These are phyloP conservation scores for Antitype chi DNA, from an alignment of 2,888 invertebrate species.

Conservation along the genomic window DNA sequence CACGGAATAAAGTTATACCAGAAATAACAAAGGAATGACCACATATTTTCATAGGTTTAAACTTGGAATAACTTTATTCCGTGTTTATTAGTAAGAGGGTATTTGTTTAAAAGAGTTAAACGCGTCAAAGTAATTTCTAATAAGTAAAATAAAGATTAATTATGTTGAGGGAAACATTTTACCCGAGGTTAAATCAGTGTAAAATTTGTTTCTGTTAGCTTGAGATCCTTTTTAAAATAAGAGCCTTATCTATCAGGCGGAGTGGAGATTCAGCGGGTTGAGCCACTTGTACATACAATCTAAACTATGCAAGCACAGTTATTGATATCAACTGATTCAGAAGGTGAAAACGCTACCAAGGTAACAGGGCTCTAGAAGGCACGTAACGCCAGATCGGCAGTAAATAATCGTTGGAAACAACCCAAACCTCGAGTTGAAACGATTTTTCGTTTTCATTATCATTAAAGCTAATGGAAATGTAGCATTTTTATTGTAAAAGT, in stretches of 20 bases:
- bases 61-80: too few relatives aligned
- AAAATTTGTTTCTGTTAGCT: background rate
- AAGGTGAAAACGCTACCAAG: background rate
- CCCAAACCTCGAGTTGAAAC: too few relatives aligned
- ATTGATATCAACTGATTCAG: background rate
- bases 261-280: background rate
- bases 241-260: background rate
- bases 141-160: background rate
- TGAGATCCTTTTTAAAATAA: too few relatives aligned
- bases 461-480: too few relatives aligned
- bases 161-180: too few relatives aligned
- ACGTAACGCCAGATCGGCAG: background rate
- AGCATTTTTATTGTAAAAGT: too few relatives aligned
- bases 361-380: background rate
- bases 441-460: too few relatives aligned
- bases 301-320: background rate
- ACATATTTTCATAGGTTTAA: background rate
- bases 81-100: background rate
- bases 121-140: background rate
- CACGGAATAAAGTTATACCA: too few relatives aligned
- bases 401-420: too few relatives aligned
- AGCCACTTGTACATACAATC: background rate
- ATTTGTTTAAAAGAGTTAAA: too few relatives aligned
- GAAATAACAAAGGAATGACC: too few relatives aligned
- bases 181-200: too few relatives aligned